Conservation (phyloP, 2,888 invertebrate species). For the Achlya flavicornis region DNA sequence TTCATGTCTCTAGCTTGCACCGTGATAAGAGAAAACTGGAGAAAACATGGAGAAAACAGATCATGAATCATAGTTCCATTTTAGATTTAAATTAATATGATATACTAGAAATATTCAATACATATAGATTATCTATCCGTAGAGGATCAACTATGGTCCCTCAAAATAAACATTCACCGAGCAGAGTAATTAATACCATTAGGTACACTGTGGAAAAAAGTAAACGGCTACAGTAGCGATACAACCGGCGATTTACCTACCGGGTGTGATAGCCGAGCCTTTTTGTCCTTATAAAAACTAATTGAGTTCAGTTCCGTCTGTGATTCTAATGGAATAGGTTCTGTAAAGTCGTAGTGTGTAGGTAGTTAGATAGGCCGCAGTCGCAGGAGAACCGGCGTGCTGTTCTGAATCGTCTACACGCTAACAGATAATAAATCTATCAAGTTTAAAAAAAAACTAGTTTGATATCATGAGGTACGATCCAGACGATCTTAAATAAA, state of each 20-base stretch:
- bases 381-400: background rate
- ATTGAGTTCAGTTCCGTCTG: conserved; percentile 16
- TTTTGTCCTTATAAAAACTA: conserved; percentile 13
- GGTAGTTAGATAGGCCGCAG: background rate
- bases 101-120: too few relatives aligned
- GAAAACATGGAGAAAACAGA: too few relatives aligned
- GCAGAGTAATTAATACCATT: background rate
- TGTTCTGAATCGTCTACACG: too few relatives aligned
- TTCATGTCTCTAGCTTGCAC: too few relatives aligned
- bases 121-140: background rate
- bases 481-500: too few relatives aligned
- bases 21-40: too few relatives aligned
- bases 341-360: background rate
- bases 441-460: too few relatives aligned
- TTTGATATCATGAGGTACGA: too few relatives aligned
- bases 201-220: background rate
- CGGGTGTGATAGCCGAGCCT: background rate
- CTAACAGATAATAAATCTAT: too few relatives aligned
- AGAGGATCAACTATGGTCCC: background rate
- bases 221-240: background rate
- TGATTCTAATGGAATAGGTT: conserved; percentile 17
- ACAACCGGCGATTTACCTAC: background rate
- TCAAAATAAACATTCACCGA: background rate
- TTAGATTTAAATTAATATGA: too few relatives aligned
- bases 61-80: too few relatives aligned